phyloP scores from a whole-genome alignment of 2,888 invertebrate species.

The Pseudeuparius sepicola region DNA sequence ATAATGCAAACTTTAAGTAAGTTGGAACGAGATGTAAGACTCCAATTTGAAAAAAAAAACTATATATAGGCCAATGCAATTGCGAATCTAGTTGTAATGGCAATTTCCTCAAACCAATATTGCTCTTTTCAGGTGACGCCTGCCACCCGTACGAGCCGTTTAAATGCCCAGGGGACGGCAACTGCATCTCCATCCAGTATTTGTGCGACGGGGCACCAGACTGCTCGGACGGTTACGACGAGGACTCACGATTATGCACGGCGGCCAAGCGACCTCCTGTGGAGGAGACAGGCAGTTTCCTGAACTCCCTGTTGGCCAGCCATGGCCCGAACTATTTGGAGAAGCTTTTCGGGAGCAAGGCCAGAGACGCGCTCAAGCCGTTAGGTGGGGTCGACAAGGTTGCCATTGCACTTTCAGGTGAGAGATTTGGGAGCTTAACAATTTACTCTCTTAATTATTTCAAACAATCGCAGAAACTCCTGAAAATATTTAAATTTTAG shows the following conservation, averaged over 20 bases:
- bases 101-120: too few species aligned
- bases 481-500: too few species aligned
- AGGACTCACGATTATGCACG: conserved; percentile 88
- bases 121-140: conserved; percentile 53
- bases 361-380: conserved; percentile 80
- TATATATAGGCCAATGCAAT: too few species aligned
- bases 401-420: conserved; percentile 89
- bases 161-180: conserved; percentile 88
- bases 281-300: conserved; percentile 90
- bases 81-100: too few species aligned
- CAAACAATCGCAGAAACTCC: too few species aligned
- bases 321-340: conserved; percentile 95
- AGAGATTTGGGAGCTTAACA: too few species aligned
- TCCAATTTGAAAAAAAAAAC: too few species aligned
- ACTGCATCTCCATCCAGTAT: conserved; percentile 94
- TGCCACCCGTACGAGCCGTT: conserved; percentile 96
- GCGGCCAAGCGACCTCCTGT: conserved; percentile 95
- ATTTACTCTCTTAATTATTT: too few species aligned
- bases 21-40: too few species aligned
- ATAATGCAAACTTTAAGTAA: too few species aligned
- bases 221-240: conserved; percentile 92
- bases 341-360: conserved; percentile 92
- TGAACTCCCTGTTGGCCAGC: conserved; percentile 86
- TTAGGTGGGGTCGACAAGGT: conserved; percentile 92
- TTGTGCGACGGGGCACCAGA: conserved; percentile 91